A percentile compares a stretch with the other conserved stretches of the same genome.
phyloP scores from a whole-genome alignment of 53 echinoderm and acorn worm genomes.

The Paracentrotus lividus region DNA sequence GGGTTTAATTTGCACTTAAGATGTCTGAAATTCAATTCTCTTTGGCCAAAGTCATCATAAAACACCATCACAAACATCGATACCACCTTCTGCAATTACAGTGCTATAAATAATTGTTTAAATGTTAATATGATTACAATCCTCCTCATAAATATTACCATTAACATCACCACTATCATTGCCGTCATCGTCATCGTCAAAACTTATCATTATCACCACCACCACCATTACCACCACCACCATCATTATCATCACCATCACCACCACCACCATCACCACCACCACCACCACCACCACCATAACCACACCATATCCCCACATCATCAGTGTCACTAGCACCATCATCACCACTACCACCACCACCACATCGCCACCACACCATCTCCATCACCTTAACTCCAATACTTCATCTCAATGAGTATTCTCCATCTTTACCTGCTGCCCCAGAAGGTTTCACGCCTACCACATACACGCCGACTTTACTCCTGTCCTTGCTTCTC shows the following conservation, averaged over 20 bases:
- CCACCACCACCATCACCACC: not conserved
- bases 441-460: slow-evolving; percentile 73
- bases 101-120: not conserved
- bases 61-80: too few species aligned
- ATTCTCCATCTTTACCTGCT: slow-evolving; percentile 74
- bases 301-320: too few species aligned
- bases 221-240: not conserved
- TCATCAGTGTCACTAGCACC: not conserved
- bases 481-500: too few species aligned
- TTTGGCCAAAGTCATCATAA: too few species aligned
- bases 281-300: not conserved
- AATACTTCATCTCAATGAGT: slow-evolving; percentile 84
- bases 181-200: not conserved
- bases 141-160: not conserved
- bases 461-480: slow-evolving; percentile 86
- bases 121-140: not conserved
- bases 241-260: not conserved
- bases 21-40: too few species aligned
- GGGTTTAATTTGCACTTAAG: not conserved
- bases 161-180: not conserved
- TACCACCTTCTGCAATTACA: not conserved
- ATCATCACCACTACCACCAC: not conserved
- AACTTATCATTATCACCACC: not conserved
- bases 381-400: slow-evolving; percentile 68
- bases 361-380: not conserved